Evolutionary conservation across 92 coral and sea anemone genomes (phyloP).

Genomic region (Umimayanthus chanpuru): DNA sequence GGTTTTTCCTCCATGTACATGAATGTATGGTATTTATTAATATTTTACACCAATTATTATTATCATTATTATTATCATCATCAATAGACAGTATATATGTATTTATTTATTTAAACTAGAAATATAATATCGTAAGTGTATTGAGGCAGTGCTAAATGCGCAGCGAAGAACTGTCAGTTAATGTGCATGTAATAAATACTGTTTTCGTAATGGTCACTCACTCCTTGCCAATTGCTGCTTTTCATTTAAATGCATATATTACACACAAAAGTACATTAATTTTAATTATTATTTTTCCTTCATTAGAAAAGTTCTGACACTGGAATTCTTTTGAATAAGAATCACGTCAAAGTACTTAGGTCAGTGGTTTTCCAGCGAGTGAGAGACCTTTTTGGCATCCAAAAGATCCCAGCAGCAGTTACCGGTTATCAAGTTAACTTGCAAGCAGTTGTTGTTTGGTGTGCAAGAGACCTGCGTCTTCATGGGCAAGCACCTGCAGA

Average conservation of each 20-base stretch:
- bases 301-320: constrained; percentile 16
- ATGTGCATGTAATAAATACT: too few species aligned
- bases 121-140: too few species aligned
- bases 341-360: neutral
- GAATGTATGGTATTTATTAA: too few species aligned
- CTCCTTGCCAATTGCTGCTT: too few species aligned
- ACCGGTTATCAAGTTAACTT: constrained; percentile 25
- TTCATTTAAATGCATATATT: neutral
- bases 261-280: neutral
- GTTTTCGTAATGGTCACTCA: too few species aligned
- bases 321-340: neutral
- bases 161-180: too few species aligned
- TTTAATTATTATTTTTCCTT: neutral
- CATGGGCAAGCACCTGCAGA: neutral
- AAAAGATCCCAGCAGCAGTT: constrained; percentile 13
- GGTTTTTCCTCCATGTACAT: too few species aligned
- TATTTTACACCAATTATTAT: too few species aligned
- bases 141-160: too few species aligned
- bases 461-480: constrained; percentile 8
- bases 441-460: constrained; percentile 1
- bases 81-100: too few species aligned
- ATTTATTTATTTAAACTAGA: too few species aligned
- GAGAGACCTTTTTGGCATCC: neutral
- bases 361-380: neutral
- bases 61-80: too few species aligned